phyloP scores from a whole-genome alignment of 2,888 invertebrate species.

The Notodonta dromedarius region DNA sequence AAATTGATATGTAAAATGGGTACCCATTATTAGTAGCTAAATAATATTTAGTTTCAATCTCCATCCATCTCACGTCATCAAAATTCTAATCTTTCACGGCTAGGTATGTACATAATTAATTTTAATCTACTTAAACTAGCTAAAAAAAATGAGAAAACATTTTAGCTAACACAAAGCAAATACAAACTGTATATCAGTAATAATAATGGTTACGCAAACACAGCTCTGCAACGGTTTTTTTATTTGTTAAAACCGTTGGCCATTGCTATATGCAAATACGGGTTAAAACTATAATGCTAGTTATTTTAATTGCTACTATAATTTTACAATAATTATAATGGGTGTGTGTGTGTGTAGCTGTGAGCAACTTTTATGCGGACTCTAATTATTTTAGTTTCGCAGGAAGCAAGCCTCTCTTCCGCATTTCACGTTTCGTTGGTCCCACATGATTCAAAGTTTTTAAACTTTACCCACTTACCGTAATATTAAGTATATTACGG shows the following conservation, averaged over 20 bases:
- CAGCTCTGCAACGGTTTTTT: slow-evolving; percentile 10
- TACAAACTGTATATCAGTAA: background rate
- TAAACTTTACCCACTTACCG: slow-evolving; percentile 18
- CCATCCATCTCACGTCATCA: too few relatives aligned
- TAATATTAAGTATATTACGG: slow-evolving; percentile 11
- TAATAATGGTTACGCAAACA: slow-evolving; percentile 2
- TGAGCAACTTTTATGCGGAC: slow-evolving; percentile 31
- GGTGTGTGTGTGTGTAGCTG: slow-evolving; percentile 15
- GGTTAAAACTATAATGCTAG: slow-evolving; percentile 28
- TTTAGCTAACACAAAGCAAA: background rate
- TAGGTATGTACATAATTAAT: background rate
- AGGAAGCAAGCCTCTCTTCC: slow-evolving; percentile 29
- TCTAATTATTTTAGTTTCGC: slow-evolving; percentile 37
- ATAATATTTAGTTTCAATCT: background rate
- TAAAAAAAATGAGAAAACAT: background rate
- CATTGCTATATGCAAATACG: slow-evolving; percentile 26
- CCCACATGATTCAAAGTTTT: slow-evolving; percentile 35
- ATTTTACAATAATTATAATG: slow-evolving; percentile 34
- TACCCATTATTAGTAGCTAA: background rate
- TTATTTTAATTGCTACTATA: slow-evolving; percentile 40
- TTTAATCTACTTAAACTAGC: background rate
- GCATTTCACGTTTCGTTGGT: slow-evolving; percentile 36
- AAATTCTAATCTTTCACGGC: too few relatives aligned
- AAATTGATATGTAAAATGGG: slow-evolving; percentile 6
- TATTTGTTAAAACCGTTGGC: slow-evolving; percentile 11